Base-by-base conservation (phyloP, 2,888 invertebrate genomes). In the Plebejus argus region DNA sequence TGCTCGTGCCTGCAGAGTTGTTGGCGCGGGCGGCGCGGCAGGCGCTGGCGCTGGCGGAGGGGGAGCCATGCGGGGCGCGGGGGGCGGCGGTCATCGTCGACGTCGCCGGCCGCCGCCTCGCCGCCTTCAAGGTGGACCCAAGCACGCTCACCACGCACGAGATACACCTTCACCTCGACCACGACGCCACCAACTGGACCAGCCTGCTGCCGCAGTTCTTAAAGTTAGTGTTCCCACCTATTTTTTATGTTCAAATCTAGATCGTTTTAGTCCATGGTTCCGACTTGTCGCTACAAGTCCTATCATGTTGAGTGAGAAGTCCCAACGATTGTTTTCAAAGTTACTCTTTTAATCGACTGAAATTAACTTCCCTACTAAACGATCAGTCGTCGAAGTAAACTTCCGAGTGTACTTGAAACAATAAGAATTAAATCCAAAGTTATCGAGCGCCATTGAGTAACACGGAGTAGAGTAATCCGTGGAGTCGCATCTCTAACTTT, bases 91-190 rank as follows among this genome's bases (percentile, higher is more conserved):
- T 98, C 81, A 97, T 96, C 89, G 96, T 98, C 79, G 96, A 97
- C 90, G 97, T 97, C 84, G 97, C 97, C 87, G 96, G 96, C 76
- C 95, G 97, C 83, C 95, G 96, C 86, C 95, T 98, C 84, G 97
- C 97, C 78, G 96, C 97, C 85, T 95, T 98, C 90, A 97, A 97
- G 90, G 96, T 97, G 86, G 98, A 98, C 92, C 97, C 97, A 77
- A 96, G 96, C 87, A 97, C 98, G 49, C 97, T 98, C 76, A 97
- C 98, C 80, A 98, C 98, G 80, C 98, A 98, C 90, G 98, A 98
- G 92, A 95, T 98, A 84, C 97, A 97, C 91, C 95, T 98, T 82
- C 98, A 97, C 76, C 95, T 98, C 83, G 97, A 97, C 89, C 98
- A 98, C 89, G 97, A 98, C 87, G 96, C 96, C 80, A 96, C 97